Base-by-base conservation (phyloP, 2,888 invertebrate genomes). In the Allolobophora icterica region DNA sequence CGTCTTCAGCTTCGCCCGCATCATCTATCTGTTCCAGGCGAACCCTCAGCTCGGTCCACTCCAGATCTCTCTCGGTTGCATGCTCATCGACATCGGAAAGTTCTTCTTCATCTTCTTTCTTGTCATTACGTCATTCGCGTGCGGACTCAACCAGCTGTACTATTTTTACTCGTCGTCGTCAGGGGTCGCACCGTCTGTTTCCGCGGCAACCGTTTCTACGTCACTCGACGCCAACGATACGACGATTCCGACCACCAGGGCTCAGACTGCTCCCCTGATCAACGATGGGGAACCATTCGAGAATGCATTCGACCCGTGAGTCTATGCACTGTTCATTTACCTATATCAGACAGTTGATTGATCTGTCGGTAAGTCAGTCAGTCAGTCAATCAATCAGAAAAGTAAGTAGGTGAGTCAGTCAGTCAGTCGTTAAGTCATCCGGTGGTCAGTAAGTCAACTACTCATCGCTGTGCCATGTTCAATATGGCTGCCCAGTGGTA, bases 91-190 rank as follows among this genome's bases (percentile, higher is more conserved):
- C 93, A 96, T 96, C 91, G 96, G 96, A 92, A 96, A 96, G 93
- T 96, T 96, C 93, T 94, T 96, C 93, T 95, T 96, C 94, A 96
- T 96, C 91, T 96, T 96, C 93, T 95, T 96, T 92, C 94, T 96
- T 38, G 96, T 96, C 90, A 94, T 96, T 91, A 95, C 95, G n/a
- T 95, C 95, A 11, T 96, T 96, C 93, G 95, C 96, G 13, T 96
- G 96, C 92, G 96, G 96, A 21, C 96, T 98, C 93, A 98, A 98
- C 95, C 98, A 98, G 95, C 94, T 96, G 21, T 95, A 96, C 92
- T 96, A 95, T 95, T 96, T 96, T 93, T 96, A 96, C 94, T 91
- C 92, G 71, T 38, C 90, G 35, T 34, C 38, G n/a, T 30, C 71
- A 33, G 52, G 21, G 34, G 35, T 52, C 38, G 52, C 35, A 24